phyloP scores from a whole-genome alignment of 2,113 vertebrate genomes.

The Sorex araneus region DNA sequence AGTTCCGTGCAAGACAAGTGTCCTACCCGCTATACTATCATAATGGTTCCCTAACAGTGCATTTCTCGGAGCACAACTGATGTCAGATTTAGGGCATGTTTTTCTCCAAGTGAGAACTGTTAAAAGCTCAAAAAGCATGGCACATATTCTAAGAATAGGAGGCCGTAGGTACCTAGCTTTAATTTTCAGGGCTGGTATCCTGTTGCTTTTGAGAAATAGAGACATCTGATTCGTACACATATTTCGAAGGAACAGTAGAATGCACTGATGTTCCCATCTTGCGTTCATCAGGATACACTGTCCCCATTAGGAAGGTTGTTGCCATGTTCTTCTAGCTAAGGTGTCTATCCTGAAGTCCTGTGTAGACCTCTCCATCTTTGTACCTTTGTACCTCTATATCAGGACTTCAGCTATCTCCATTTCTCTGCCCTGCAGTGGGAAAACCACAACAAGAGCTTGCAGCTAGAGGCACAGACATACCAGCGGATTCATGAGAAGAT shows the following conservation, averaged over 20 bases:
- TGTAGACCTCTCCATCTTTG: neutral
- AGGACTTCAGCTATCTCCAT: neutral
- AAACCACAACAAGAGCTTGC: slow-evolving; percentile 99
- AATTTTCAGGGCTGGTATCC: neutral
- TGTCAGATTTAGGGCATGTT: neutral
- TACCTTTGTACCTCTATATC: neutral
- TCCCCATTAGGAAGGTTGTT: neutral
- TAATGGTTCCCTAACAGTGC: too few relatives aligned
- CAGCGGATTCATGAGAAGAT: slow-evolving; percentile 99
- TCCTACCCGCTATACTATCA: too few relatives aligned
- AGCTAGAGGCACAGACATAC: slow-evolving; percentile 99
- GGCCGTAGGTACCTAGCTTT: neutral
- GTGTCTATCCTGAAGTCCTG: neutral
- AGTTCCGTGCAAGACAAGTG: too few relatives aligned
- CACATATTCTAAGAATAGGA: neutral
- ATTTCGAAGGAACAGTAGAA: neutral
- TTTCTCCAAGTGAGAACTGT: neutral
- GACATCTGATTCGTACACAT: neutral
- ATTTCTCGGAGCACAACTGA: neutral
- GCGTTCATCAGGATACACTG: neutral
- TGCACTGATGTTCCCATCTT: neutral
- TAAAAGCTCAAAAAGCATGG: neutral
- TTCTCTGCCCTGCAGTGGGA: slow-evolving; percentile 93
- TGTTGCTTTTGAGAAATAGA: neutral
- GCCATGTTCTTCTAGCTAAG: neutral